phyloP scores from a whole-genome alignment of 2,888 invertebrate genomes.

The Luffia ferchaultella region DNA sequence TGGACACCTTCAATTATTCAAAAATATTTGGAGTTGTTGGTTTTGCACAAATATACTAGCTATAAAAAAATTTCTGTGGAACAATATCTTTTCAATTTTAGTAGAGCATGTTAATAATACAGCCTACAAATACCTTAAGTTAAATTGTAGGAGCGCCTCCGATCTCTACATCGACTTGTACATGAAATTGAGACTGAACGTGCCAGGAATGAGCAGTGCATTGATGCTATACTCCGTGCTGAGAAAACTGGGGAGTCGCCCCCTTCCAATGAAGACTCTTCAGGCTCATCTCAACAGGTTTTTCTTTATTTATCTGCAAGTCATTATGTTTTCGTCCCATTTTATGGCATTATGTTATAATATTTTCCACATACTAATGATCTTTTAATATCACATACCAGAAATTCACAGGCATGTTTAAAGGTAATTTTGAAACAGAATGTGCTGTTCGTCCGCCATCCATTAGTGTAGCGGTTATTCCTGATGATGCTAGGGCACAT shows the following conservation, averaged over 20 bases:
- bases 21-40: neutral
- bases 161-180: slow-evolving; percentile 77
- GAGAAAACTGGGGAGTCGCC: slow-evolving; percentile 60
- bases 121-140: too few species aligned
- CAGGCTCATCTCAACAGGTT: slow-evolving; percentile 48
- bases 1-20: neutral
- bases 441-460: too few species aligned
- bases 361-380: too few species aligned
- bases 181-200: slow-evolving; percentile 86
- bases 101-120: too few species aligned
- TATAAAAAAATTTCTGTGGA: neutral
- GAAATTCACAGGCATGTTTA: too few species aligned
- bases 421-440: too few species aligned
- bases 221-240: slow-evolving; percentile 79
- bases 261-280: slow-evolving; percentile 44
- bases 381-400: too few species aligned
- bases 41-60: neutral
- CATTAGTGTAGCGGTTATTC: too few species aligned
- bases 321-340: neutral
- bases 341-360: too few species aligned
- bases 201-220: slow-evolving; percentile 79
- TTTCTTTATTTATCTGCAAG: slow-evolving; percentile 5
- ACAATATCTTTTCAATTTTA: neutral
- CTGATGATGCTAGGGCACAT: too few species aligned
- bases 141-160: slow-evolving; percentile 87